phyloP scores from a whole-genome alignment of 2,797 vertebrate genomes.

The Mus spretus region DNA sequence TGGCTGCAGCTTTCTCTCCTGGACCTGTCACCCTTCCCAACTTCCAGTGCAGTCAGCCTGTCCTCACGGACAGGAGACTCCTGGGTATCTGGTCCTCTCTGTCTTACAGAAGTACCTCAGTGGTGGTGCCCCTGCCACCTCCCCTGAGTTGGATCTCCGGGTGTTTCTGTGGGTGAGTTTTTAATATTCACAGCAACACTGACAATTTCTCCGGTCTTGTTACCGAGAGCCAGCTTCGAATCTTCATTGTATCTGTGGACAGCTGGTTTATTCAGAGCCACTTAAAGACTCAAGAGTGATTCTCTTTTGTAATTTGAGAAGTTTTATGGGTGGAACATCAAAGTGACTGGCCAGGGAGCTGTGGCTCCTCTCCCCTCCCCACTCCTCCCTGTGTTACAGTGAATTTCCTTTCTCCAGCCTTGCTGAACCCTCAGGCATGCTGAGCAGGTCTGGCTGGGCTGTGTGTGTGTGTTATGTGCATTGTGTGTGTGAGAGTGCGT shows the following conservation, averaged over 20 bases:
- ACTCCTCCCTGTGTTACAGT: neutral
- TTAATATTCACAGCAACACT: constrained; percentile 78
- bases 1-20: neutral
- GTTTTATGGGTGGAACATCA: constrained; percentile 86
- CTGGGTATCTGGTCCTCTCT: neutral
- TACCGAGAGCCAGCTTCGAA: constrained; percentile 59
- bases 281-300: constrained; percentile 85
- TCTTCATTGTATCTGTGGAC: constrained; percentile 81
- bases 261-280: constrained; percentile 83
- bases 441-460: neutral
- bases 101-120: neutral
- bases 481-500: too few relatives aligned
- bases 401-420: neutral
- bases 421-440: neutral
- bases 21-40: neutral
- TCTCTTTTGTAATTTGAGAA: constrained; percentile 86
- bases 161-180: constrained; percentile 49
- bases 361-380: neutral
- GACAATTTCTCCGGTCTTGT: constrained; percentile 82
- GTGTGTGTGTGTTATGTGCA: neutral
- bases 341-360: constrained; percentile 78
- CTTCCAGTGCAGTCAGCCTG: neutral
- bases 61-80: neutral
- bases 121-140: neutral
- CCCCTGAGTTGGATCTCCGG: constrained; percentile 64